Evolutionary conservation across 2,797 vertebrate genomes (phyloP).

Genomic region (Sebastes vulpes): DNA sequence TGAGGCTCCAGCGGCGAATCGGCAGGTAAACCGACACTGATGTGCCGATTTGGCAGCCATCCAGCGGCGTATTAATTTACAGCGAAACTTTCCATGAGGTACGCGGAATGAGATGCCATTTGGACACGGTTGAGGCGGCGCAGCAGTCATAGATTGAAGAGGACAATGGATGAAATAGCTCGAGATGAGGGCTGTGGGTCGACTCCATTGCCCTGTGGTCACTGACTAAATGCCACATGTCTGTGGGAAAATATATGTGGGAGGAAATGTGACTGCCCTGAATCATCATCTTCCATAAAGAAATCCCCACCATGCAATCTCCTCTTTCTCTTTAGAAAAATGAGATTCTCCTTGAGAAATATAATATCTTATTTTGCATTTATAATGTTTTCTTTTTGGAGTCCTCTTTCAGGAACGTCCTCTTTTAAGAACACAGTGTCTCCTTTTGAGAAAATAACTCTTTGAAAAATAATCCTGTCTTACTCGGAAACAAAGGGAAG

Average conservation of each 20-base stretch:
- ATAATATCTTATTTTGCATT: background rate
- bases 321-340: background rate
- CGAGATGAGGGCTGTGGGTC: background rate
- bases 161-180: background rate
- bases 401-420: background rate
- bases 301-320: conserved; percentile 6
- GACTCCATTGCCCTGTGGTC: conserved; percentile 13
- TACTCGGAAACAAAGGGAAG: conserved; percentile 24
- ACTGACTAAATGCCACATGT: conserved; percentile 34
- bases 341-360: background rate
- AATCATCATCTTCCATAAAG: conserved; percentile 23
- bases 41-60: conserved; percentile 14
- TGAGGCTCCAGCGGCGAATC: conserved; percentile 12
- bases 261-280: conserved; percentile 23
- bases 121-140: background rate
- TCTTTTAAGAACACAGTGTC: background rate
- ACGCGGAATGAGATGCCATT: background rate
- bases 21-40: conserved; percentile 21
- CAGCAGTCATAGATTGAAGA: background rate
- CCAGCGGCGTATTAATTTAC: conserved; percentile 14
- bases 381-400: background rate
- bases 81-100: conserved; percentile 34
- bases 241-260: conserved; percentile 24
- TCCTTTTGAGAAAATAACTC: conserved; percentile 6
- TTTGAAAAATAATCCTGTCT: conserved; percentile 24